Conservation (phyloP, 1,140 invertebrate species). For the Metaphire vulgaris region DNA sequence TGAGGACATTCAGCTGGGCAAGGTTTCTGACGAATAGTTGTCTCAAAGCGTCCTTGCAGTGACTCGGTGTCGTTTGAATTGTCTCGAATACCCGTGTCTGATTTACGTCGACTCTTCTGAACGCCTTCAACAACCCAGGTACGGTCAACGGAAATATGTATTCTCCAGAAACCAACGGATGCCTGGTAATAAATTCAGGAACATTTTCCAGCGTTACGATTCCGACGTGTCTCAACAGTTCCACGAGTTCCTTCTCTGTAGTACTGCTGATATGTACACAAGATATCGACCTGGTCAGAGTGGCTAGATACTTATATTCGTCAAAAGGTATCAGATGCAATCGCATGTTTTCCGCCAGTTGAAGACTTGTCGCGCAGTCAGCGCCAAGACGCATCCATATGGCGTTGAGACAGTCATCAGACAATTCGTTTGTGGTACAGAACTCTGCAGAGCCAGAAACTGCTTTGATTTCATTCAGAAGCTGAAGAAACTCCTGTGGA, state of each 20-base stretch:
- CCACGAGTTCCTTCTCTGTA: background rate
- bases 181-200: background rate
- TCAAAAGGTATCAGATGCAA: background rate
- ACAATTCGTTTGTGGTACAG: no score
- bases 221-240: background rate
- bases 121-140: background rate
- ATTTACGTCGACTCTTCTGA: background rate
- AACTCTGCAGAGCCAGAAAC: no score
- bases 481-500: no score
- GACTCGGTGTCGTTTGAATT: background rate
- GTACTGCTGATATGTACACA: background rate
- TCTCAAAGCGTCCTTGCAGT: background rate
- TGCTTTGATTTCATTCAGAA: no score
- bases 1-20: background rate
- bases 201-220: background rate
- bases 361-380: background rate
- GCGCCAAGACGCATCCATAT: background rate
- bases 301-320: background rate
- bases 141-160: background rate
- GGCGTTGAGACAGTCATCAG: background rate
- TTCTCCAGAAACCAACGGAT: background rate
- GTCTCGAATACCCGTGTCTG: background rate
- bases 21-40: background rate
- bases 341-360: background rate
- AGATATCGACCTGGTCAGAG: background rate